These are phyloP conservation scores for Caradrina clavipalpis DNA, from an alignment of 2,888 invertebrate species.

Conservation along the genomic window DNA sequence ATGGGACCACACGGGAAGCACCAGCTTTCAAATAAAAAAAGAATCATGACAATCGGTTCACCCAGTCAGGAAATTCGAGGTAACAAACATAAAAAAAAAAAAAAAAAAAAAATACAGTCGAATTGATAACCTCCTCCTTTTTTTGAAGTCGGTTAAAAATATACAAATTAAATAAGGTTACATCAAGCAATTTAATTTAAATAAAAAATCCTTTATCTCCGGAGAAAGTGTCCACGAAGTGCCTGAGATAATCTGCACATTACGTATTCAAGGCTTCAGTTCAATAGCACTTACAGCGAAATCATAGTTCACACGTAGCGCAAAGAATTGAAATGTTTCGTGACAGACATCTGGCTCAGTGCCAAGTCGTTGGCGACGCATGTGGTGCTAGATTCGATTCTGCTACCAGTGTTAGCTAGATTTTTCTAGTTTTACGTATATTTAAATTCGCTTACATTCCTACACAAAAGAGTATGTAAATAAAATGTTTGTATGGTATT, in stretches of 20 bases:
- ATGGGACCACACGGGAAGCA: too few relatives aligned
- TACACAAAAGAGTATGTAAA: slow-evolving; percentile 22
- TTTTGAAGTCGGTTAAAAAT: too few relatives aligned
- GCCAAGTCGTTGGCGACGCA: slow-evolving; percentile 71
- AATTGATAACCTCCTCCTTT: too few relatives aligned
- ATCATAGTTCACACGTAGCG: slow-evolving; percentile 53
- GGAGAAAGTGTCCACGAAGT: slow-evolving; percentile 4
- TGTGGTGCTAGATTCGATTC: slow-evolving; percentile 69
- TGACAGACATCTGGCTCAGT: slow-evolving; percentile 70
- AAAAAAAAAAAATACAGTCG: too few relatives aligned
- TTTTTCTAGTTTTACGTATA: slow-evolving; percentile 50
- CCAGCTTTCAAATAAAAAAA: too few relatives aligned
- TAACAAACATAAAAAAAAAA: too few relatives aligned
- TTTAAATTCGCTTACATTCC: slow-evolving; percentile 35
- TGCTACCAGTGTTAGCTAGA: slow-evolving; percentile 62
- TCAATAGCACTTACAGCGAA: slow-evolving; percentile 46
- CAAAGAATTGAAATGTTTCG: slow-evolving; percentile 68
- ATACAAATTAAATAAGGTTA: slow-evolving; percentile 10
- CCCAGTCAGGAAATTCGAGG: too few relatives aligned
- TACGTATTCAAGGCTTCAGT: slow-evolving; percentile 41
- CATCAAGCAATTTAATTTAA: slow-evolving; percentile 25
- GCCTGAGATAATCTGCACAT: slow-evolving; percentile 28
- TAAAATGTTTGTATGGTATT: slow-evolving; percentile 3
- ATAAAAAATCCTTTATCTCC: slow-evolving; percentile 13
- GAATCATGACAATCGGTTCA: too few relatives aligned